Evolutionary conservation across 1,140 invertebrate species (phyloP).

Genomic region (Drosophila nannoptera): DNA sequence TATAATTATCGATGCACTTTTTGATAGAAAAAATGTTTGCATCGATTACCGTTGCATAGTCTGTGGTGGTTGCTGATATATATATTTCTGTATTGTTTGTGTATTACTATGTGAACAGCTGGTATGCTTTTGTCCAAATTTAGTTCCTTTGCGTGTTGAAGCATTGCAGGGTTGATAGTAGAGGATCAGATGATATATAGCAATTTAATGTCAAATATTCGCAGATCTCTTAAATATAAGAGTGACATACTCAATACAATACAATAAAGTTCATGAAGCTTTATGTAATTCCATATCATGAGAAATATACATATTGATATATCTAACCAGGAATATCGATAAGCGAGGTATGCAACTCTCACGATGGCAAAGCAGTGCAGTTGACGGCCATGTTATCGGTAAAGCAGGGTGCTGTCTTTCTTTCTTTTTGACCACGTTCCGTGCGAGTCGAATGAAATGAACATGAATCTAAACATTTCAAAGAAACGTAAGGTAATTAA

Average conservation of each 20-base stretch:
- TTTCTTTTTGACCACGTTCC: slow-evolving; percentile 79
- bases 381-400: slow-evolving; percentile 59
- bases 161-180: background rate
- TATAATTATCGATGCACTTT: slow-evolving; percentile 25
- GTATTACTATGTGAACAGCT: background rate
- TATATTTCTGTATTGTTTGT: background rate
- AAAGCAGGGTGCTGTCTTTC: slow-evolving; percentile 62
- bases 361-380: slow-evolving; percentile 27
- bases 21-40: slow-evolving; percentile 1
- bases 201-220: background rate
- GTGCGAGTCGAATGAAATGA: slow-evolving; percentile 78
- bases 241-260: too few relatives aligned
- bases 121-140: background rate
- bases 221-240: background rate
- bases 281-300: background rate
- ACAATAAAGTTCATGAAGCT: too few relatives aligned
- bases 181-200: background rate
- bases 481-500: slow-evolving; percentile 81
- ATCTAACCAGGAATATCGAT: background rate
- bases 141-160: background rate
- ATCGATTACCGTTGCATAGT: slow-evolving; percentile 1
- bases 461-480: slow-evolving; percentile 80
- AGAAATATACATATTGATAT: background rate
- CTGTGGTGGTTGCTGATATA: background rate
- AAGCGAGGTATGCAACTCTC: slow-evolving; percentile 24